A percentile compares a stretch with the other conserved stretches of the same genome.
phyloP scores from a whole-genome alignment of 2,888 invertebrate species.

The Nyleta sp. region DNA sequence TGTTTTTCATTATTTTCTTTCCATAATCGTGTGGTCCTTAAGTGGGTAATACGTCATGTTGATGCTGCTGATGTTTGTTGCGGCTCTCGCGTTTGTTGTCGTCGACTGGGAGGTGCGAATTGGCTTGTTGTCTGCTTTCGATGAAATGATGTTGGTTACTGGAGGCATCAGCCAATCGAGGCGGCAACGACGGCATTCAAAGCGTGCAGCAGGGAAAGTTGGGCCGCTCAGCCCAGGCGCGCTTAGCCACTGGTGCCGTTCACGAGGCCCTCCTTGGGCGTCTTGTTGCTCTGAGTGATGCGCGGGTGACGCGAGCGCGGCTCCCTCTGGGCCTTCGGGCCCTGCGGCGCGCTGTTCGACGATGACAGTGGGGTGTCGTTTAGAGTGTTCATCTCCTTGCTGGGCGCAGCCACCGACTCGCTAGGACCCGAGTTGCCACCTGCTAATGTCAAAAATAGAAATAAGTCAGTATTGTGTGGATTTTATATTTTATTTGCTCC shows the following conservation, averaged over 20 bases:
- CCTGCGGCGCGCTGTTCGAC: conserved; percentile 78
- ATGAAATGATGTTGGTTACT: background rate
- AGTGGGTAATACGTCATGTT: conserved; percentile 80
- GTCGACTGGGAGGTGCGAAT: conserved; percentile 27
- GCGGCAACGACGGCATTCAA: conserved; percentile 42
- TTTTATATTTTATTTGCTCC: no score
- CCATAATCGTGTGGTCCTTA: conserved; percentile 79
- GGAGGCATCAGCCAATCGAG: conserved; percentile 20
- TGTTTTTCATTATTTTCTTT: conserved; percentile 53
- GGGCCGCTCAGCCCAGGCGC: conserved; percentile 39
- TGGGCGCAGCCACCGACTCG: conserved; percentile 72
- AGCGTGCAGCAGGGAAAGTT: conserved; percentile 40
- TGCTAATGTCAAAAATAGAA: conserved; percentile 67
- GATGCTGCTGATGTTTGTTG: conserved; percentile 76
- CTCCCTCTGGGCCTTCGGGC: conserved; percentile 80
- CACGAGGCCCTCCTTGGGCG: conserved; percentile 86
- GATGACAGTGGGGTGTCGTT: conserved; percentile 76
- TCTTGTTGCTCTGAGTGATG: conserved; percentile 82
- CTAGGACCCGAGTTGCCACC: conserved; percentile 78
- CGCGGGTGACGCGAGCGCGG: conserved; percentile 78
- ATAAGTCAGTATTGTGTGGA: no score
- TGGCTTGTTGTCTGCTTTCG: background rate
- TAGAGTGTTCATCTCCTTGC: conserved; percentile 78
- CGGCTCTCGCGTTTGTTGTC: conserved; percentile 70
- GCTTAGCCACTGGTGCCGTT: conserved; percentile 85